phyloP scores from a whole-genome alignment of 1,140 invertebrate genomes.

The Drosophila azteca region DNA sequence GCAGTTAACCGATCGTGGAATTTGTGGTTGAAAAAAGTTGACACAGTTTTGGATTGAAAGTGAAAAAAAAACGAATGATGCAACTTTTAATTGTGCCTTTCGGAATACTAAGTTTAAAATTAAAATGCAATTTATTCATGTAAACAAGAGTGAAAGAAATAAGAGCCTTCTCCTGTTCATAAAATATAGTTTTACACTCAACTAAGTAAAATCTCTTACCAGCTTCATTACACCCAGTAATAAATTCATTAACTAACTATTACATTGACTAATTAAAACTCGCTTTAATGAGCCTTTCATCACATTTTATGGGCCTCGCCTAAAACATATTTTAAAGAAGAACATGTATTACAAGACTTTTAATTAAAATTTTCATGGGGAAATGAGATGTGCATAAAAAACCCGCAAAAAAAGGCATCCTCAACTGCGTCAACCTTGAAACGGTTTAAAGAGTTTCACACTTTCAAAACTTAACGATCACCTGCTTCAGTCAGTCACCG shows the following conservation, averaged over 20 bases:
- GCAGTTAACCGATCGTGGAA: background rate
- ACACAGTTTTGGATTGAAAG: slow-evolving; percentile 17
- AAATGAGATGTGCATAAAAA: slow-evolving; percentile 36
- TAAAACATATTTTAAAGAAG: slow-evolving; percentile 1
- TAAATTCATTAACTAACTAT: too few species aligned
- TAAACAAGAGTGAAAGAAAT: too few species aligned
- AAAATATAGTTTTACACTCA: too few species aligned
- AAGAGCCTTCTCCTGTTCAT: too few species aligned
- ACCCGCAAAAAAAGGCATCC: slow-evolving; percentile 8
- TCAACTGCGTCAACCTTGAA: slow-evolving; percentile 40
- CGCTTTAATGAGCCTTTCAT: slow-evolving; percentile 5
- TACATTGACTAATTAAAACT: background rate
- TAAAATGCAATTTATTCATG: background rate
- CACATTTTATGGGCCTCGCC: background rate
- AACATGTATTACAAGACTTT: slow-evolving; percentile 13
- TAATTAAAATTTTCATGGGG: slow-evolving; percentile 52
- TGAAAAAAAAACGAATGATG: background rate
- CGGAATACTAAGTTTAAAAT: slow-evolving; percentile 18
- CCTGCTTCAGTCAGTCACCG: slow-evolving; percentile 34
- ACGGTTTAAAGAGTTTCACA: slow-evolving; percentile 41
- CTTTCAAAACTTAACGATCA: slow-evolving; percentile 52
- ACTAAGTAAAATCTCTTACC: too few species aligned
- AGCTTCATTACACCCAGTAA: too few species aligned
- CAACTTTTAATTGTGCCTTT: slow-evolving; percentile 5
- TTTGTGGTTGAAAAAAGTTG: slow-evolving; percentile 1